Evolutionary conservation across 2,113 vertebrate species (phyloP), one percentile per base, ranked within the genome.

Genomic region (Martes martes): DNA sequence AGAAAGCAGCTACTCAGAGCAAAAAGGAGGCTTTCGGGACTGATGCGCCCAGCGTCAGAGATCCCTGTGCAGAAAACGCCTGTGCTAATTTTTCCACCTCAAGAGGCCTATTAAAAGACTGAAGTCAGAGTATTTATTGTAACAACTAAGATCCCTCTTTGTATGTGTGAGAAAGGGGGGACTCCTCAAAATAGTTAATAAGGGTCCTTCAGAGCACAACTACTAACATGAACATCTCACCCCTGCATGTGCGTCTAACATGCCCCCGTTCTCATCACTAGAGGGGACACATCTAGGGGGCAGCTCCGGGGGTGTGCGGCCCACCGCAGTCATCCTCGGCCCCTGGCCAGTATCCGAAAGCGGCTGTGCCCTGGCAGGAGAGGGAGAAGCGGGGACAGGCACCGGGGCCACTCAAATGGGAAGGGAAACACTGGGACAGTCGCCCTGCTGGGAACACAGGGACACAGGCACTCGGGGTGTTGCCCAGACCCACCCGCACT

Each of bases 61-160:
- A 83, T 26, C 28, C 1, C 28, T 61, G 76, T 11, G 74, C 83
- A 52, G 47, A 69, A 50, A 78, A 73, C 0, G 4, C 47, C 28
- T 2, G 2, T 4, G 2, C 24, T 57, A 45, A 23, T 15, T 88
- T 36, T 95, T 73, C 33, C 45, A n/a, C 69, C 86, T 21, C 39
- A 61, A 79, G 79, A 92, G 47, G 71, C 59, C 65, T 82, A 31
- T 23, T 69, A 16, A 39, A 80, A 81, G 0, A 33, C n/a, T 59
- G 65, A 96, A 65, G 50, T 67, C 73, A n/a, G 50, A 52, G 26
- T 86, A 39, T 26, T 85, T 79, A 86, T 13, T 86, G 31, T n/a
- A 84, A 61, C n/a, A 42, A 69, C 21, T 52, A 55, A 33, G 55
- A 47, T 52, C 42, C 47, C 31, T 45, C 24, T 67, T 55, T 42